Base-by-base conservation (phyloP, 2,888 invertebrate genomes). In the Archips crataeganus region DNA sequence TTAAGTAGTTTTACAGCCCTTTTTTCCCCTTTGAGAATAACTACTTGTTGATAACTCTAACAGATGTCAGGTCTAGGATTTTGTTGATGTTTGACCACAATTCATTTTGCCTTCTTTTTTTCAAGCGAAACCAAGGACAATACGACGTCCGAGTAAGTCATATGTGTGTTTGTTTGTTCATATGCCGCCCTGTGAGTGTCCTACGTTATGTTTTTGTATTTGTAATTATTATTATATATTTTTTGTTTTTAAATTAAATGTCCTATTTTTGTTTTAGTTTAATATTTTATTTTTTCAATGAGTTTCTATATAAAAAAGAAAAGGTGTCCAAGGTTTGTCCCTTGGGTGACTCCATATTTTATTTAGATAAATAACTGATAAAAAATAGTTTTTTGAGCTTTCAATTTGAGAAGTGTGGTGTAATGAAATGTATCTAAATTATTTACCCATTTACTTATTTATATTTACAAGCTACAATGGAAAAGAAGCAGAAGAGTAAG, bases 71-170 rank as follows among this genome's bases (percentile, higher is more conserved):
- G 10, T 42, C 61, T 61, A 15, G 3, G 42, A 2, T 10, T 45
- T 45, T 9, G 10, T 10, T 10, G 10, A 45, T 45, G 3, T 10
- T 45, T 3, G 45, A 49, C n/a, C n/a, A 5, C 5, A 9, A 15
- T 57, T 57, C 36, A 36, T 60, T 3, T 39, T 36, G 36, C 34
- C 4, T 76, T 71, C 77, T 76, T 73, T 80, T 60, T 85, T 87
- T 64, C 88, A 89, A 85, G 90, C 89, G 82, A 79, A 75, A 39
- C 15, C 34, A 78, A 79, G 81, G 89, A 89, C 70, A 84, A 85
- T 77, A 69, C 79, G 2, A 81, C 82, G 6, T 11, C 72, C 34
- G 82, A 84, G 90, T 90, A 82, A 88, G 89, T 85, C 70, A 42
- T 51, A 11, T 47, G 23, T 3, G n/a, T 34, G 11, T 64, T 42